Percentiles rank a stretch among this genome's conserved stretches.
Conservation (phyloP, 2,797 vertebrate genomes). For the Enteromius treurensis region DNA sequence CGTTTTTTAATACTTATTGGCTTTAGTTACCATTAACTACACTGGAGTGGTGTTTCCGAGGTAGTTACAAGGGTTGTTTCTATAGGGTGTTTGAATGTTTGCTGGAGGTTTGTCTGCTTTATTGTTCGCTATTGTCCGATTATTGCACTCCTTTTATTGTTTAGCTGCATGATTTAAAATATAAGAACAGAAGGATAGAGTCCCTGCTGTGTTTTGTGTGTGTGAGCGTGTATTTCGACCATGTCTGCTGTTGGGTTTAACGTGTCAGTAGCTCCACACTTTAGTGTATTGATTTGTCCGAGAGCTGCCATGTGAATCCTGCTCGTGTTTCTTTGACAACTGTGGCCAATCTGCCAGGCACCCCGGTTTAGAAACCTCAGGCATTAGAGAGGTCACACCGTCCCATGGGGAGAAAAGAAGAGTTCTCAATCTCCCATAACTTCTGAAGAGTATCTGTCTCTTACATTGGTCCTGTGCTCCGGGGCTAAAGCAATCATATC, state of each 20-base stretch:
- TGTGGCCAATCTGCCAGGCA: constrained; percentile 67
- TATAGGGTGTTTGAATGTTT: background rate
- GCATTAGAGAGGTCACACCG: constrained; percentile 59
- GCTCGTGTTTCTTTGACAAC: constrained; percentile 80
- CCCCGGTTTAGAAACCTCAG: constrained; percentile 60
- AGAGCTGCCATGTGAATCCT: constrained; percentile 78
- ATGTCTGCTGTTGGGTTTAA: constrained; percentile 61
- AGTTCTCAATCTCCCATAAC: constrained; percentile 46
- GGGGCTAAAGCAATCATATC: constrained; percentile 38
- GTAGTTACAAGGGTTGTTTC: background rate
- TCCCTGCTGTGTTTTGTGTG: constrained; percentile 13
- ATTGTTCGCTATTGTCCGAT: background rate
- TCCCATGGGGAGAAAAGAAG: constrained; percentile 53
- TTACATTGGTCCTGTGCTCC: constrained; percentile 3
- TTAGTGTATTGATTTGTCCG: constrained; percentile 80
- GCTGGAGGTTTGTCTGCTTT: background rate
- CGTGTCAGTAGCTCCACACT: constrained; percentile 79
- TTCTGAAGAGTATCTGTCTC: constrained; percentile 25
- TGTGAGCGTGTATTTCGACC: constrained; percentile 39
- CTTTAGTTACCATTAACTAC: background rate
- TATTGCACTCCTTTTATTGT: background rate
- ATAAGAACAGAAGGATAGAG: constrained; percentile 17
- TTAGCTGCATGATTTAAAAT: background rate
- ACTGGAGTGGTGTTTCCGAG: too few relatives aligned
- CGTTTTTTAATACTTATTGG: background rate